Percentiles rank a stretch among this genome's conserved stretches.
Evolutionary conservation across 2,888 invertebrate genomes (phyloP).

Genomic region (Dasypogon diadema): DNA sequence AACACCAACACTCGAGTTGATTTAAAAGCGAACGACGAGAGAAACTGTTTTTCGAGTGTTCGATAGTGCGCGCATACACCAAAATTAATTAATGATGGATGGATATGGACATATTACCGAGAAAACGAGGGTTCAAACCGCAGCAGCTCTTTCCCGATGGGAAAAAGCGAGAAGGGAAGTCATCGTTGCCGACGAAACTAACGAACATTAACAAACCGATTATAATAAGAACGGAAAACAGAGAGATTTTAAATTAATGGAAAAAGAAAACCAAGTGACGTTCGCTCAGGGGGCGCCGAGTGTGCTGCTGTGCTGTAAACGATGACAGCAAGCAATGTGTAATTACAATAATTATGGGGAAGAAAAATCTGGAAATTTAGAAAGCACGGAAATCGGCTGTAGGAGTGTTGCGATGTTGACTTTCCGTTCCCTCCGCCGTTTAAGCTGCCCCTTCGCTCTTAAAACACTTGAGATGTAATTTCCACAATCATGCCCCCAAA

Average conservation of each 20-base stretch:
- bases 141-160: not conserved
- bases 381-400: not conserved
- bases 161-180: slow-evolving; percentile 18
- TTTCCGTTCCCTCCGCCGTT: not conserved
- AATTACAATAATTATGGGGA: not conserved
- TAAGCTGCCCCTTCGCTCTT: too few species aligned
- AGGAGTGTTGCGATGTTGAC: not conserved
- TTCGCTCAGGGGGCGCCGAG: not conserved
- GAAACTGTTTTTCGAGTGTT: slow-evolving; percentile 58
- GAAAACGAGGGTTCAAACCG: slow-evolving; percentile 30
- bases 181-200: not conserved
- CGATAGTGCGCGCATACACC: slow-evolving; percentile 60
- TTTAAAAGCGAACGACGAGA: slow-evolving; percentile 55
- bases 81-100: slow-evolving; percentile 50
- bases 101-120: slow-evolving; percentile 48
- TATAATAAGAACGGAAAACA: slow-evolving; percentile 23
- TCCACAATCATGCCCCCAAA: too few species aligned
- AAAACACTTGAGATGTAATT: too few species aligned
- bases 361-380: not conserved
- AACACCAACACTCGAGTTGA: slow-evolving; percentile 27
- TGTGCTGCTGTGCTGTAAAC: too few species aligned
- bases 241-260: slow-evolving; percentile 9
- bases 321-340: not conserved
- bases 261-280: slow-evolving; percentile 8
- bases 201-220: slow-evolving; percentile 37